These are phyloP conservation scores for Paramuricea clavata DNA, from an alignment of 92 coral and sea anemone genomes.

Conservation along the genomic window DNA sequence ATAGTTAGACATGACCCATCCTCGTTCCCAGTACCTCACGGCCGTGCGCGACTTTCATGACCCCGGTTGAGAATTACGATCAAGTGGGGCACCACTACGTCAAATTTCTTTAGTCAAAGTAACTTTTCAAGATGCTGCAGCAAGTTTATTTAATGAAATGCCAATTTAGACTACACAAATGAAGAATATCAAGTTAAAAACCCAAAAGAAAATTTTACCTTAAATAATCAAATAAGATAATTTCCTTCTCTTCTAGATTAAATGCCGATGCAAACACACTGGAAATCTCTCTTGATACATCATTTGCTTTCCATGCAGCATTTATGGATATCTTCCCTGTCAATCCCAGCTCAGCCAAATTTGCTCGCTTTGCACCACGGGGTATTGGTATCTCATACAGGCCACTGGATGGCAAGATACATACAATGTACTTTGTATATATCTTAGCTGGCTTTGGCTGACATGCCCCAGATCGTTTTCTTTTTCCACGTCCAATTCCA, in stretches of 20 bases:
- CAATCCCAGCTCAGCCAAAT: not conserved
- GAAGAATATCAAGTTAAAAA: too few relatives aligned
- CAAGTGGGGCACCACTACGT: too few relatives aligned
- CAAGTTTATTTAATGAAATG: too few relatives aligned
- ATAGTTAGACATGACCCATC: too few relatives aligned
- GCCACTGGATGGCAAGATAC: not conserved
- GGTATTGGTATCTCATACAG: not conserved
- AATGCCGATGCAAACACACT: not conserved
- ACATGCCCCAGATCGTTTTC: not conserved
- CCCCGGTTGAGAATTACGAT: too few relatives aligned
- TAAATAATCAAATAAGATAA: not conserved
- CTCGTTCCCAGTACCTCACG: too few relatives aligned
- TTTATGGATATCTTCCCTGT: not conserved
- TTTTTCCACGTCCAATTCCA: not conserved
- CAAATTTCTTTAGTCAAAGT: too few relatives aligned
- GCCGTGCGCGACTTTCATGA: too few relatives aligned
- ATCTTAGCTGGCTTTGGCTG: not conserved
- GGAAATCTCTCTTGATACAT: not conserved
- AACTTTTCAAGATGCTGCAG: too few relatives aligned
- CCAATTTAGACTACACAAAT: too few relatives aligned
- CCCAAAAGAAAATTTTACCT: not conserved
- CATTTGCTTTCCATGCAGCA: not conserved
- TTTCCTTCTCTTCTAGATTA: not conserved
- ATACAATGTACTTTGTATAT: not conserved
- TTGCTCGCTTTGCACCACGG: not conserved